Percentiles rank a stretch among this genome's conserved stretches.
phyloP scores from a whole-genome alignment of 2,888 invertebrate species.

The Athetis lepigone region DNA sequence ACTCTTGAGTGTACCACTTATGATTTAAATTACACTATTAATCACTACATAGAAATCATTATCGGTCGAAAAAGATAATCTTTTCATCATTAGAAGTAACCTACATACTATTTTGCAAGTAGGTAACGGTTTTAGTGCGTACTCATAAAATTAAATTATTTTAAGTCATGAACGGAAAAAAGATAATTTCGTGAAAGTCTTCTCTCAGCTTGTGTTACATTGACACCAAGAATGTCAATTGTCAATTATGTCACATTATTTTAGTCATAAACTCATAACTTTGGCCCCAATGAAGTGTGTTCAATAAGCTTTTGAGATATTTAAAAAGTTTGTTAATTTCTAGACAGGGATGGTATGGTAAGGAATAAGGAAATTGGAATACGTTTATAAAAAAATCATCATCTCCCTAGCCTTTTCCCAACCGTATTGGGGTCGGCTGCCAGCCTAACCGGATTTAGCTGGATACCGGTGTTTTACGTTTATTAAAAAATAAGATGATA shows the following conservation, averaged over 20 bases:
- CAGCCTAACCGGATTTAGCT: too few relatives aligned
- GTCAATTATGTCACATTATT: too few relatives aligned
- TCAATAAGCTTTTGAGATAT: too few relatives aligned
- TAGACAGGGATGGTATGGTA: too few relatives aligned
- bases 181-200: conserved; percentile 37
- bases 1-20: background rate
- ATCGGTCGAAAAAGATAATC: background rate
- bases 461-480: too few relatives aligned
- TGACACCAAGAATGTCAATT: conserved; percentile 35
- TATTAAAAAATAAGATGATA: too few relatives aligned
- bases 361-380: too few relatives aligned
- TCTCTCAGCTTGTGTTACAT: conserved; percentile 10
- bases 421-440: too few relatives aligned
- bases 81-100: background rate
- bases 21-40: background rate
- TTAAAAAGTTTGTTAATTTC: too few relatives aligned
- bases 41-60: background rate
- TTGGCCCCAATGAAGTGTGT: conserved; percentile 3
- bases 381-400: too few relatives aligned
- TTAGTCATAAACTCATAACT: conserved; percentile 49
- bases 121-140: background rate
- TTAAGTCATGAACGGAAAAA: conserved; percentile 6
- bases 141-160: background rate
- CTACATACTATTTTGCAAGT: background rate
- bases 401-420: too few relatives aligned